These are phyloP conservation scores for Melanostoma mellinum DNA, from an alignment of 2,888 invertebrate genomes.

Conservation along the genomic window DNA sequence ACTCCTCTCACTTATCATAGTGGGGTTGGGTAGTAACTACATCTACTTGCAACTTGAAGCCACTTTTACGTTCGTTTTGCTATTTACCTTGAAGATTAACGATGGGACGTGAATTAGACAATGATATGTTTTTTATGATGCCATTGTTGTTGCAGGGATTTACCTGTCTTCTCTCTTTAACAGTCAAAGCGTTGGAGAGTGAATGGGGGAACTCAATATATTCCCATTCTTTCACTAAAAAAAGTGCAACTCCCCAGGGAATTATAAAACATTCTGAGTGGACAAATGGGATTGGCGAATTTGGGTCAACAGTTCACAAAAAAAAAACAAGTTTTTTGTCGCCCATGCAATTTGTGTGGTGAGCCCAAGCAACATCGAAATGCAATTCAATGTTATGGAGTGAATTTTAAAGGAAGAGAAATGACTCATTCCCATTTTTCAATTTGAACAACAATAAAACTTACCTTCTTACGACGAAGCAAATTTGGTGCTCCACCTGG, in stretches of 20 bases:
- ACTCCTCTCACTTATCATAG: slow-evolving; percentile 37
- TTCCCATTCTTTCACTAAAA: not conserved
- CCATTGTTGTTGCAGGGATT: slow-evolving; percentile 47
- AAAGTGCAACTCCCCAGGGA: not conserved
- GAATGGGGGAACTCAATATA: slow-evolving; percentile 15
- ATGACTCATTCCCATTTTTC: slow-evolving; percentile 9
- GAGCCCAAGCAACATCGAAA: slow-evolving; percentile 1
- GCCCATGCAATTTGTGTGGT: not conserved
- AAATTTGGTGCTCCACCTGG: slow-evolving; percentile 84
- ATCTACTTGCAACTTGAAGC: not conserved
- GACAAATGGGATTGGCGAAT: slow-evolving; percentile 38
- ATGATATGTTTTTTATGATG: slow-evolving; percentile 54
- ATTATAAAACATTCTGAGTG: slow-evolving; percentile 19
- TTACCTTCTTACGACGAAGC: slow-evolving; percentile 80
- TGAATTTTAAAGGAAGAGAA: too few relatives aligned
- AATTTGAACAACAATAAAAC: slow-evolving; percentile 55
- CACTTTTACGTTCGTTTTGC: slow-evolving; percentile 17
- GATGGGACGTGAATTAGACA: slow-evolving; percentile 46
- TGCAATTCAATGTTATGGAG: not conserved
- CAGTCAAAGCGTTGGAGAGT: not conserved
- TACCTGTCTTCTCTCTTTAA: slow-evolving; percentile 22
- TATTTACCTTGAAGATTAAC: slow-evolving; percentile 55
- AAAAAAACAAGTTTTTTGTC: not conserved
- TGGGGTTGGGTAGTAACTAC: not conserved
- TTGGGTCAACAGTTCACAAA: slow-evolving; percentile 32